phyloP scores from a whole-genome alignment of 92 coral and sea anemone genomes.

The Actinernus sp. region DNA sequence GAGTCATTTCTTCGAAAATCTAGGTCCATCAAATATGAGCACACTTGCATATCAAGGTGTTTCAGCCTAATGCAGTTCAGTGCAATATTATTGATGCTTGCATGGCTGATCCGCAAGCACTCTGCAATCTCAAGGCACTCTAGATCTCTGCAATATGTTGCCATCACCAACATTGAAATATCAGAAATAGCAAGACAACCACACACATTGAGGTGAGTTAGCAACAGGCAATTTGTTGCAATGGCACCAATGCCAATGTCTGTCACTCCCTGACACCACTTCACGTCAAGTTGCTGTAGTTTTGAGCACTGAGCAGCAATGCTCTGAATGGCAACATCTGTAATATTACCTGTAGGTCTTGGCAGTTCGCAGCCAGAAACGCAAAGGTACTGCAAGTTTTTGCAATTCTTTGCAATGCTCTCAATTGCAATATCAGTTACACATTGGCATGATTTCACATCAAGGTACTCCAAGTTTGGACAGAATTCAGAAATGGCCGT shows the following conservation, averaged over 20 bases:
- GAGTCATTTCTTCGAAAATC: conserved; percentile 46
- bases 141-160: conserved; percentile 62
- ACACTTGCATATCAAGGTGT: conserved; percentile 82
- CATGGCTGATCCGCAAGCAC: conserved; percentile 71
- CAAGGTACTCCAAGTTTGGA: conserved; percentile 62
- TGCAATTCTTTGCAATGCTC: conserved; percentile 66
- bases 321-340: conserved; percentile 80
- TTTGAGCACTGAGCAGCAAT: conserved; percentile 68
- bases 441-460: conserved; percentile 76
- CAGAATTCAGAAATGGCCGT: conserved; percentile 63
- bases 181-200: conserved; percentile 88
- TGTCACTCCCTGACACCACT: conserved; percentile 86
- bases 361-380: conserved; percentile 85
- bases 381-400: conserved; percentile 56
- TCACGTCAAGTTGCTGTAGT: conserved; percentile 54
- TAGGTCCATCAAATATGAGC: conserved; percentile 68
- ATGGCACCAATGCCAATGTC: conserved; percentile 73
- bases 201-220: conserved; percentile 68
- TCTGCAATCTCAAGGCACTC: conserved; percentile 66
- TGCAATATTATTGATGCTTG: conserved; percentile 67
- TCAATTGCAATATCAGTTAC: conserved; percentile 80
- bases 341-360: conserved; percentile 75
- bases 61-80: conserved; percentile 69
- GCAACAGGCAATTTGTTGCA: conserved; percentile 66
- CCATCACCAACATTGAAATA: conserved; percentile 64